phyloP scores from a whole-genome alignment of 1,140 invertebrate genomes.

The Brachionus paranguensis region DNA sequence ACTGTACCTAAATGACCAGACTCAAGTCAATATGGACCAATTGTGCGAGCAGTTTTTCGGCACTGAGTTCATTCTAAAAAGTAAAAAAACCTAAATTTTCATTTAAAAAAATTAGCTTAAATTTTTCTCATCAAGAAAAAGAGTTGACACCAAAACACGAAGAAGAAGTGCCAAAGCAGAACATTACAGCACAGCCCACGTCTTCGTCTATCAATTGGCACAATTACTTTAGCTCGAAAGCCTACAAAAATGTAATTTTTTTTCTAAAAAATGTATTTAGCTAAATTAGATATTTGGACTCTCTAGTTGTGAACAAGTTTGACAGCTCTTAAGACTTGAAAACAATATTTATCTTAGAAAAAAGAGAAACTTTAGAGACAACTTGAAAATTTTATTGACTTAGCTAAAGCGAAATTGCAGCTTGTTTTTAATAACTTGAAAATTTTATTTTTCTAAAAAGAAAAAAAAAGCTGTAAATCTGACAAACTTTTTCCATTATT shows the following conservation, averaged over 20 bases:
- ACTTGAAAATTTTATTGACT: conserved; percentile 18
- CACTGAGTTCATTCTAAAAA: background rate
- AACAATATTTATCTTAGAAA: conserved; percentile 27
- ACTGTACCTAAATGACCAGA: background rate
- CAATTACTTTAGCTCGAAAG: background rate
- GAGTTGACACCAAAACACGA: background rate
- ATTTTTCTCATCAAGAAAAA: background rate
- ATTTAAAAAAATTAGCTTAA: background rate
- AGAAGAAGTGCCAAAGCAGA: background rate
- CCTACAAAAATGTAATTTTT: conserved; percentile 21
- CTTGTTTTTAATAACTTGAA: conserved; percentile 32
- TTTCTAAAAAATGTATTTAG: background rate
- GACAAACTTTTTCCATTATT: background rate
- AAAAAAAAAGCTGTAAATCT: background rate
- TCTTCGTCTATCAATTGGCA: conserved; percentile 26
- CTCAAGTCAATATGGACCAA: background rate
- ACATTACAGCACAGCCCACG: background rate
- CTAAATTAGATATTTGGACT: background rate
- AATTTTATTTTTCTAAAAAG: background rate
- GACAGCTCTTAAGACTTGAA: conserved; percentile 7
- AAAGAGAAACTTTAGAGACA: background rate
- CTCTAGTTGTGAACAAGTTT: background rate
- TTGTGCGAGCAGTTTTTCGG: background rate
- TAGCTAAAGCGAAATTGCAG: background rate
- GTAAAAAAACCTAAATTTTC: background rate